Evolutionary conservation across 2,888 invertebrate species (phyloP).

Genomic region (Phragmatobia fuliginosa): DNA sequence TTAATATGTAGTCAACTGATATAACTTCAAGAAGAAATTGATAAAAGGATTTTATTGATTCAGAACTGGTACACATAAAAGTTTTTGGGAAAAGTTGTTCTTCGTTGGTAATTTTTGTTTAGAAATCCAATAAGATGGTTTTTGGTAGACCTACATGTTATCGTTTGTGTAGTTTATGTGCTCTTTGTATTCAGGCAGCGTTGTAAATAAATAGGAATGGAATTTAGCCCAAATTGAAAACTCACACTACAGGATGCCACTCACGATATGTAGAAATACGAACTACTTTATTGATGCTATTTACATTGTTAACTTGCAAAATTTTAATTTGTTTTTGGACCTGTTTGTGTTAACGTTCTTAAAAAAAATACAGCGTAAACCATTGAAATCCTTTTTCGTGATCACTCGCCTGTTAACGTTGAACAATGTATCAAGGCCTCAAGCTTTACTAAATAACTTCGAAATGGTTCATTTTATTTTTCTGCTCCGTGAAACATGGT

Average conservation of each 20-base stretch:
- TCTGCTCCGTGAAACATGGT: slow-evolving; percentile 44
- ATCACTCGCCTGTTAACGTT: slow-evolving; percentile 18
- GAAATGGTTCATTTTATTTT: slow-evolving; percentile 33
- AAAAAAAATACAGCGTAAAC: not conserved
- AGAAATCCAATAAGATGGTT: slow-evolving; percentile 36
- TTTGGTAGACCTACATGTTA: slow-evolving; percentile 33
- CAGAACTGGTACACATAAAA: slow-evolving; percentile 31
- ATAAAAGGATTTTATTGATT: slow-evolving; percentile 34
- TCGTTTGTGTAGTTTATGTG: slow-evolving; percentile 40
- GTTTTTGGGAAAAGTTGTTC: slow-evolving; percentile 34
- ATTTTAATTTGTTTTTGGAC: not conserved
- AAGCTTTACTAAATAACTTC: slow-evolving; percentile 36
- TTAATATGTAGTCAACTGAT: slow-evolving; percentile 7
- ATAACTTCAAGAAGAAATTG: slow-evolving; percentile 24
- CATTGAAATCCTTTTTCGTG: slow-evolving; percentile 1
- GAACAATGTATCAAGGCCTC: slow-evolving; percentile 42
- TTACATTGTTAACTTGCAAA: not conserved
- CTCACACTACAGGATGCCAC: slow-evolving; percentile 29
- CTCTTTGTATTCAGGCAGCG: slow-evolving; percentile 40
- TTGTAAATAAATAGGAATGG: slow-evolving; percentile 45
- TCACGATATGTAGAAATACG: slow-evolving; percentile 28
- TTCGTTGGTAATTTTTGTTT: slow-evolving; percentile 32
- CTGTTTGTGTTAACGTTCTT: not conserved
- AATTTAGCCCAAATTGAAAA: slow-evolving; percentile 47
- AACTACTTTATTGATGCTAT: slow-evolving; percentile 18